Conservation (phyloP, 2,113 vertebrate species). For the Sebastes schlegelii region DNA sequence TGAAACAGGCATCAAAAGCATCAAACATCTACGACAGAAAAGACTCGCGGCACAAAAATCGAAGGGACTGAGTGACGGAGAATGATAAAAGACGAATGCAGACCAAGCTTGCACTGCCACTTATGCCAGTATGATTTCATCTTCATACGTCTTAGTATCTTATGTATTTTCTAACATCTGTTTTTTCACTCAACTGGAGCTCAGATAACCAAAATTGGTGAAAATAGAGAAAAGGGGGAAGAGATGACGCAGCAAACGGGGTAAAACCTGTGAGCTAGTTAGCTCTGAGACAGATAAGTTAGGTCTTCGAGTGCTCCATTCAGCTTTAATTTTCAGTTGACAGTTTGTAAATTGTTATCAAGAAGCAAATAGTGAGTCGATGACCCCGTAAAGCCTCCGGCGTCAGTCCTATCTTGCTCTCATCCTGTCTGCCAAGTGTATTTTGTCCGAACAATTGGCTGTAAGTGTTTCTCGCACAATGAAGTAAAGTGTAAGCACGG, state of each 20-base stretch:
- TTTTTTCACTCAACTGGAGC: conserved; percentile 39
- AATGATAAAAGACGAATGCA: conserved; percentile 51
- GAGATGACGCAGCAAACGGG: neutral
- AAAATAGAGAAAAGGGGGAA: conserved; percentile 1
- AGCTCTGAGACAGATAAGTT: conserved; percentile 33
- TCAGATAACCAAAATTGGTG: conserved; percentile 49
- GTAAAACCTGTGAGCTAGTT: conserved; percentile 7
- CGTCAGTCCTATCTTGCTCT: conserved; percentile 19
- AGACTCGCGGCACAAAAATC: conserved; percentile 62
- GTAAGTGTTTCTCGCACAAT: conserved; percentile 29
- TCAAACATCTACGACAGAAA: conserved; percentile 67
- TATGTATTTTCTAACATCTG: conserved; percentile 21
- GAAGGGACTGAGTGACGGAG: conserved; percentile 26
- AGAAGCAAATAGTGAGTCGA: neutral
- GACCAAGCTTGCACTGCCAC: conserved; percentile 84
- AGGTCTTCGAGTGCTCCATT: conserved; percentile 21
- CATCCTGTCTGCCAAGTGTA: conserved; percentile 48
- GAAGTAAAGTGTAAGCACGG: conserved; percentile 23
- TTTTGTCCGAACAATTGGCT: conserved; percentile 41
- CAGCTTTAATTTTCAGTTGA: conserved; percentile 46
- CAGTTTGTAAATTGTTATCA: conserved; percentile 33
- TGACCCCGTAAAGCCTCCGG: conserved; percentile 17
- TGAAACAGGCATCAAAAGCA: conserved; percentile 73
- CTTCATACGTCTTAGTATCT: conserved; percentile 45
- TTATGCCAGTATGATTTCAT: conserved; percentile 67